These are phyloP conservation scores for Temnothorax rugatulus DNA, from an alignment of 2,888 invertebrate species.

Conservation along the genomic window DNA sequence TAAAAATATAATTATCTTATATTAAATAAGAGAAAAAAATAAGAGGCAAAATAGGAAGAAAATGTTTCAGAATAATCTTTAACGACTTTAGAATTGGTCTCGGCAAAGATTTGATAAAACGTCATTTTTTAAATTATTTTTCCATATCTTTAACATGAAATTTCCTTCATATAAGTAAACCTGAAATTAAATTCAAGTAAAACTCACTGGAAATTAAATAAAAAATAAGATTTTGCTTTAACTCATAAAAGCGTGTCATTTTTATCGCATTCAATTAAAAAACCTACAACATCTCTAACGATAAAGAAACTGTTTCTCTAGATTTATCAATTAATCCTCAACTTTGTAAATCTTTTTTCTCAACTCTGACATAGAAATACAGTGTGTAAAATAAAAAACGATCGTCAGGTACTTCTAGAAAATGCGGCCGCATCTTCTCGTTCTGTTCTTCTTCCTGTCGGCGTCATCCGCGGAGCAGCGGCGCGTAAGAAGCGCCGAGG, in stretches of 20 bases:
- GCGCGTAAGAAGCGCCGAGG: slow-evolving; percentile 49
- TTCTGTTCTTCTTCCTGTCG: slow-evolving; percentile 80
- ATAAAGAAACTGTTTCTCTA: not conserved
- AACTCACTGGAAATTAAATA: too few species aligned
- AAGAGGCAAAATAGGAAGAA: not conserved
- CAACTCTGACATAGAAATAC: not conserved
- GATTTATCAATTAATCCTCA: not conserved
- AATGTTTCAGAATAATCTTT: not conserved
- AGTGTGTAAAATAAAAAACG: not conserved
- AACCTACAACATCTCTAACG: not conserved
- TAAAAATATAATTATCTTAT: too few species aligned
- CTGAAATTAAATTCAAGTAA: too few species aligned
- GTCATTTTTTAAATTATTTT: too few species aligned
- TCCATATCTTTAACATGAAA: too few species aligned
- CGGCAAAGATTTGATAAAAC: too few species aligned
- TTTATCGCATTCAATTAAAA: too few species aligned
- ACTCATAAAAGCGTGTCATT: too few species aligned
- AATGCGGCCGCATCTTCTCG: slow-evolving; percentile 80
- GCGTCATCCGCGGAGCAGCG: slow-evolving; percentile 83
- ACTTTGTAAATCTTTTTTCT: not conserved
- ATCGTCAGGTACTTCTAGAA: slow-evolving; percentile 58
- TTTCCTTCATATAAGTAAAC: too few species aligned
- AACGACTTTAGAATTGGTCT: not conserved
- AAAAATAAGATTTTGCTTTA: too few species aligned
- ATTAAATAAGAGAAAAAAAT: not conserved